A percentile compares a stretch with the other conserved stretches of the same genome.
phyloP scores from a whole-genome alignment of 2,888 invertebrate genomes.

The Sisyra terminalis region DNA sequence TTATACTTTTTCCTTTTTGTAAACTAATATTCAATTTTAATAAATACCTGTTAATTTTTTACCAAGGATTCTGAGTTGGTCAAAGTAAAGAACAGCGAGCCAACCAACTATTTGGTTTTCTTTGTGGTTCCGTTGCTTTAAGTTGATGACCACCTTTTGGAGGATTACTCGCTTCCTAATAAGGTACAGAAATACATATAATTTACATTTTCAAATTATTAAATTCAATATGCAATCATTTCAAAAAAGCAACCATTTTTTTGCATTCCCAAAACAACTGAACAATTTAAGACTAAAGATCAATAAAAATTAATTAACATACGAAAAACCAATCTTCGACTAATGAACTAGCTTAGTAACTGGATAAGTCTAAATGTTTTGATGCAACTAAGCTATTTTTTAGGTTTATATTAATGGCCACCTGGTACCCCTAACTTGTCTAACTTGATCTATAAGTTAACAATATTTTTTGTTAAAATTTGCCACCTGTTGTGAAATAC shows the following conservation, averaged over 20 bases:
- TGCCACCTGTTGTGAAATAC: no score
- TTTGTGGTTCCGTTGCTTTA: constrained; percentile 58
- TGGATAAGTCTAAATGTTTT: no score
- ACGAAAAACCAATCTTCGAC: no score
- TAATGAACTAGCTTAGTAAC: no score
- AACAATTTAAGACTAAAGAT: no score
- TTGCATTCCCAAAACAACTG: no score
- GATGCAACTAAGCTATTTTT: no score
- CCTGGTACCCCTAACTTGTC: no score
- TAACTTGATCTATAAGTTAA: no score
- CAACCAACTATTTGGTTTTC: constrained; percentile 72
- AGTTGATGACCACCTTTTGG: constrained; percentile 69
- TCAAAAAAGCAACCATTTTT: neutral
- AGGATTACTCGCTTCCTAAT: constrained; percentile 78
- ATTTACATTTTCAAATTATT: neutral
- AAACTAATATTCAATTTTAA: neutral
- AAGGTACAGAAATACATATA: neutral
- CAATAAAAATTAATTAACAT: no score
- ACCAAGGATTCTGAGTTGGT: constrained; percentile 28
- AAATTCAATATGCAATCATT: neutral
- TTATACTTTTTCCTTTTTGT: neutral
- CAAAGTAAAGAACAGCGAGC: constrained; percentile 79
- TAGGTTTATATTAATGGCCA: no score
- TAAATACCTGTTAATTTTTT: constrained; percentile 1
- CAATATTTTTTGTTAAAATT: no score